phyloP scores from a whole-genome alignment of 1,140 invertebrate genomes.

The Medauroidea extradentata region DNA sequence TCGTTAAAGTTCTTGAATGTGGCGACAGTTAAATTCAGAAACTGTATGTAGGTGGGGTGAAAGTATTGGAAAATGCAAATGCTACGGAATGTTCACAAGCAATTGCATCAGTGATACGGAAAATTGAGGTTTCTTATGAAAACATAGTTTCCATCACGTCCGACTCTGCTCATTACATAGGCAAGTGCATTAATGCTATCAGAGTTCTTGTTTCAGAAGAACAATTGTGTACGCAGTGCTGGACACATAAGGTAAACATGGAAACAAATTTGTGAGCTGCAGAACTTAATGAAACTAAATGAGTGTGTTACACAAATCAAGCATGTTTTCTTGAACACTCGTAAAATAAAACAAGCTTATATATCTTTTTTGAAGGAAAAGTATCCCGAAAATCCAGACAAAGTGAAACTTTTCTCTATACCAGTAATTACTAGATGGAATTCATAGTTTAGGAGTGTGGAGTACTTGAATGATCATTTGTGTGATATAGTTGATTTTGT shows the following conservation, averaged over 20 bases:
- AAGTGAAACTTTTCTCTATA: no score
- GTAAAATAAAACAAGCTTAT: no score
- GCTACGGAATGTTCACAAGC: constrained; percentile 2
- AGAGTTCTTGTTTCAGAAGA: constrained; percentile 2
- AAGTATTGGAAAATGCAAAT: constrained; percentile 3
- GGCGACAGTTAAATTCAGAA: background rate
- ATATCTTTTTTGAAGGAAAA: no score
- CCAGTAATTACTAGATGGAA: no score
- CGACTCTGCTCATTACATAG: constrained; percentile 7
- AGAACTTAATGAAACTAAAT: no score
- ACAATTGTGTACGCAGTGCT: constrained; percentile 1
- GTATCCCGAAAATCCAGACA: no score
- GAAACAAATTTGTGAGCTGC: no score
- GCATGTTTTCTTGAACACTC: no score
- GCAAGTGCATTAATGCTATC: constrained; percentile 3
- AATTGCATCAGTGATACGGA: background rate
- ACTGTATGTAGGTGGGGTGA: background rate
- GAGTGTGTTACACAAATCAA: no score
- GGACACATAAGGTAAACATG: constrained; percentile 1
- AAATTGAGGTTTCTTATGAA: constrained; percentile 1
- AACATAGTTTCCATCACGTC: background rate
- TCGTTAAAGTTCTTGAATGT: background rate
- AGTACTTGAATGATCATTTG: no score
- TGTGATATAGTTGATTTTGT: no score
- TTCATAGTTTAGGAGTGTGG: no score